These are phyloP conservation scores for Temnothorax curvispinosus DNA, from an alignment of 1,140 invertebrate species.

Conservation along the genomic window DNA sequence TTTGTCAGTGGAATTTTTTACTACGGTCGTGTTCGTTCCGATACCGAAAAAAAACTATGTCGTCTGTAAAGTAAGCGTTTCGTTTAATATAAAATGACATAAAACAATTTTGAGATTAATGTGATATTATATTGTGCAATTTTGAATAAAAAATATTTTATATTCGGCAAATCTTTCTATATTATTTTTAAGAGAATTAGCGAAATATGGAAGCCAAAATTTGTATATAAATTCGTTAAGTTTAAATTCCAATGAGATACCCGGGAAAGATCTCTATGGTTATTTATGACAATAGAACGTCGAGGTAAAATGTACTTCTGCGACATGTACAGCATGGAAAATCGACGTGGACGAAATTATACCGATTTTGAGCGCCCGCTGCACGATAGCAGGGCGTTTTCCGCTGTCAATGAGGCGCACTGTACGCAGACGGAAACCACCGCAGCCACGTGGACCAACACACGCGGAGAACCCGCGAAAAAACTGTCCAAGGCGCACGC, in stretches of 20 bases:
- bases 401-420: conserved; percentile 67
- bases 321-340: background rate
- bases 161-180: background rate
- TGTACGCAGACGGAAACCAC: conserved; percentile 50
- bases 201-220: background rate
- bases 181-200: background rate
- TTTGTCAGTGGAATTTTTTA: conserved; percentile 13
- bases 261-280: background rate
- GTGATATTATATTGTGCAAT: background rate
- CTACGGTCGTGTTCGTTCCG: background rate
- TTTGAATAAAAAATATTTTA: background rate
- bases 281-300: background rate
- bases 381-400: conserved; percentile 67
- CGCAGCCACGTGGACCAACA: conserved; percentile 68
- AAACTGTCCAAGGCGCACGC: conserved; percentile 71
- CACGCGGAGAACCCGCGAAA: conserved; percentile 52
- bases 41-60: background rate
- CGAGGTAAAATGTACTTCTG: background rate
- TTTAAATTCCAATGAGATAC: conserved; percentile 1
- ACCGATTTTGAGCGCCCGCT: conserved; percentile 1
- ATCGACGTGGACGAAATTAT: conserved; percentile 31
- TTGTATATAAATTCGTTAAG: background rate
- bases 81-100: background rate
- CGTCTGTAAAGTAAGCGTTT: background rate
- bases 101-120: background rate